These are phyloP conservation scores for Drosophila parvula DNA, from an alignment of 1,140 invertebrate genomes.

Conservation along the genomic window DNA sequence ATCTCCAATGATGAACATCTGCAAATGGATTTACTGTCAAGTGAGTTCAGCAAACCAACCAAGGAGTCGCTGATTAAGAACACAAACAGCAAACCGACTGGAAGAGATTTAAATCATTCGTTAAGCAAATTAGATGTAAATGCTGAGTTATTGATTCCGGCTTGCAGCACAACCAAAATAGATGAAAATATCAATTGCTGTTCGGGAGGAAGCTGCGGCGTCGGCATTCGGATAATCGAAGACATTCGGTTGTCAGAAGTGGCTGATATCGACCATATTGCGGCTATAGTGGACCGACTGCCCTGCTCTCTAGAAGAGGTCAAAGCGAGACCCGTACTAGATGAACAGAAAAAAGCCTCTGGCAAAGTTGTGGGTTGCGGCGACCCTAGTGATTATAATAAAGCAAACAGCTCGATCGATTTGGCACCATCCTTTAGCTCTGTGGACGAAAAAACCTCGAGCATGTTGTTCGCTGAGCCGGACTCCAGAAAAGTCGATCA, in stretches of 20 bases:
- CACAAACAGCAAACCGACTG: background rate
- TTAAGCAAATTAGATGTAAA: background rate
- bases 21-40: too few relatives aligned
- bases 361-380: too few relatives aligned
- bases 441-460: background rate
- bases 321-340: background rate
- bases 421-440: background rate
- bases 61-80: background rate
- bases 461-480: conserved; percentile 58
- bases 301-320: too few relatives aligned
- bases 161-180: background rate
- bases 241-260: conserved; percentile 55
- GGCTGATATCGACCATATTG: conserved; percentile 58
- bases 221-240: conserved; percentile 58
- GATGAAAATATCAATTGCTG: background rate
- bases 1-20: background rate
- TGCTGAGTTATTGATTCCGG: background rate
- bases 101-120: background rate
- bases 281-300: conserved; percentile 38
- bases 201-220: background rate
- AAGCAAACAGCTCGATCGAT: background rate
- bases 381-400: background rate
- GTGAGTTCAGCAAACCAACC: background rate
- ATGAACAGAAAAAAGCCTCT: background rate
- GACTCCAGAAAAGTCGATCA: conserved; percentile 68